Percentiles rank a stretch among this genome's conserved stretches.
Conservation (phyloP, 2,113 vertebrate species). For the Melanerpes formicivorus region DNA sequence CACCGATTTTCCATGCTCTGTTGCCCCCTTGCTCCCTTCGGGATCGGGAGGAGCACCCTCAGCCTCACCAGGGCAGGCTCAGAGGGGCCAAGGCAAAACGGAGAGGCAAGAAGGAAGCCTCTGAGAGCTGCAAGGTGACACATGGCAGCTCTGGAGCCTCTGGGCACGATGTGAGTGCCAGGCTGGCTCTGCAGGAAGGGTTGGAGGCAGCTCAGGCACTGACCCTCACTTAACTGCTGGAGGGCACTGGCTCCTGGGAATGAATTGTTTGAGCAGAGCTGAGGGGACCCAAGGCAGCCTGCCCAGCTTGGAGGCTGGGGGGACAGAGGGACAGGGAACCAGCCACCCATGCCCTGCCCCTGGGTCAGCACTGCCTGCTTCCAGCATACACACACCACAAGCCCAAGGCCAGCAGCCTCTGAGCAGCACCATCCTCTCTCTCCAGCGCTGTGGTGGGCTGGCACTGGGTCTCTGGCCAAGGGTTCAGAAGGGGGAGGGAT, state of each 20-base stretch:
- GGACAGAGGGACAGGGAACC: neutral
- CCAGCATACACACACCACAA: neutral
- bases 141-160: neutral
- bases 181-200: neutral
- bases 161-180: fast-evolving
- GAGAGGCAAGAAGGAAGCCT: neutral
- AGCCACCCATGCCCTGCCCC: neutral
- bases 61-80: fast-evolving
- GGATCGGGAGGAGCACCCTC: neutral
- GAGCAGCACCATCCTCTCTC: neutral
- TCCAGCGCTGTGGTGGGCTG: neutral
- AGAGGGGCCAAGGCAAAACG: neutral
- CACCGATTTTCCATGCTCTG: neutral
- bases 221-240: neutral
- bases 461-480: neutral
- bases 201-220: neutral
- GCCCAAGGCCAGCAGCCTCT: neutral
- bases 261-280: too few species aligned
- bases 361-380: neutral
- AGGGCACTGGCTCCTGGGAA: fast-evolving
- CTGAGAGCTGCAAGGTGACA: neutral
- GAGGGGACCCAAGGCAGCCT: neutral
- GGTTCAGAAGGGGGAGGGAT: neutral
- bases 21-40: neutral
- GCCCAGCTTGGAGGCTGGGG: neutral